Base-by-base conservation (phyloP, 2,113 vertebrate genomes). In the Anser cygnoides region DNA sequence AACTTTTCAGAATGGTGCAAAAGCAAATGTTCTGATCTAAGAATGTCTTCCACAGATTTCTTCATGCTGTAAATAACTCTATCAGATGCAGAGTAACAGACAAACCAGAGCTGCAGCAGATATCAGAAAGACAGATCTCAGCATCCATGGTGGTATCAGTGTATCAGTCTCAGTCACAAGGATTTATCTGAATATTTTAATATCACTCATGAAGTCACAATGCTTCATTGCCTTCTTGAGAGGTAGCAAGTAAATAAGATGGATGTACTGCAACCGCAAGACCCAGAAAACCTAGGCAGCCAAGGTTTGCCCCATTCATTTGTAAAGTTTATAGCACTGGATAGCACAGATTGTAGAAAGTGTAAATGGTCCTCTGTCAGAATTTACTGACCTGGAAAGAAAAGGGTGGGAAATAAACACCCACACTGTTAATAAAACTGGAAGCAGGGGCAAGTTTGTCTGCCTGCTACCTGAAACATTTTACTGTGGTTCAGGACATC, bases 361-460 rank as follows among this genome's bases (percentile, higher is more conserved):
- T 92, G 46, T 96, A 97, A 97, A 96, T 95, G 71, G 68, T 84
- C 54, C 62, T 81, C 74, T 89, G 88, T 68, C 39, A 94, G 72
- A 91, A 96, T 95, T 95, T 96, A 97, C 90, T 96, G 86, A 96
- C 89, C 92, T 97, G 93, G 77, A 95, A 96, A 67, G 37, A 92
- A 92, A 90, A 91, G 25, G 26, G 71, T 94, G 77, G 80, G 57
- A 92, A 95, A 91, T 87, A 95, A 96, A 87, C 91, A 96, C 28
- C 89, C 76, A 92, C 78, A 65, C 43, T 70, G 46, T 73, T 72
- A 96, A 94, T 96, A 97, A 97, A 97, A 85, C n/a, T 71, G 41
- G n/a, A n/a, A 95, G 23, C 54, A 88, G 55, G 59, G 33, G 35
- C 67, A 89, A n/a, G 37, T 67, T 95, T 85, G 46, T 52, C 72